Evolutionary conservation across 2,797 vertebrate genomes (phyloP).

Genomic region (Todus mexicanus): DNA sequence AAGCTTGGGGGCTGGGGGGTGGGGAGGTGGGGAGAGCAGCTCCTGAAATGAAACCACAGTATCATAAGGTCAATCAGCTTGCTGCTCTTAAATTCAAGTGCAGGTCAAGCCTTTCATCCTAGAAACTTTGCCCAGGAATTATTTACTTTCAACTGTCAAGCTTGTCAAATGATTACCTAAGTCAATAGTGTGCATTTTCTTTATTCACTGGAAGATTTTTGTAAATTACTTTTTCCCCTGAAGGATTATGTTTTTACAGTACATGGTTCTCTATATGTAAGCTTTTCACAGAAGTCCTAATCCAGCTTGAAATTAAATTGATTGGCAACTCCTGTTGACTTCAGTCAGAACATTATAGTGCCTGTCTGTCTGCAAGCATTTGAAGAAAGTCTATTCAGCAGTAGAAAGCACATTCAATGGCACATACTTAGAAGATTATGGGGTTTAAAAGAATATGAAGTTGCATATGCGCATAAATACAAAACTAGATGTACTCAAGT

Average conservation of each 20-base stretch:
- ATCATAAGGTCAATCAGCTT: conserved; percentile 13
- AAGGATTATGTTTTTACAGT: conserved; percentile 38
- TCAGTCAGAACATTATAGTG: neutral
- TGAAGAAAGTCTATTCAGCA: conserved; percentile 12
- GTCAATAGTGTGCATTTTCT: neutral
- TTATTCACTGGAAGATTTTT: conserved; percentile 13
- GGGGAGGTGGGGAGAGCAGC: neutral
- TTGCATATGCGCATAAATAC: neutral
- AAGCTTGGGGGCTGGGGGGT: neutral
- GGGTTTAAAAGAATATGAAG: neutral
- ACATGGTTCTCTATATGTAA: conserved; percentile 16
- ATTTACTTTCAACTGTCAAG: conserved; percentile 25
- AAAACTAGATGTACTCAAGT: neutral
- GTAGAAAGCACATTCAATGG: neutral
- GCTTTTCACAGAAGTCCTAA: conserved; percentile 29
- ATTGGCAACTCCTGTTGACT: conserved; percentile 4
- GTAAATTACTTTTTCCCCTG: neutral
- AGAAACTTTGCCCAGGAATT: conserved; percentile 45
- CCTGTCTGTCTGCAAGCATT: neutral
- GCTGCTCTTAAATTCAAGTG: neutral
- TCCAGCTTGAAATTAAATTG: neutral
- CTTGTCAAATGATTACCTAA: conserved; percentile 49
- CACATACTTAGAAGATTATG: neutral
- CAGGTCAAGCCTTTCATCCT: conserved; percentile 33
- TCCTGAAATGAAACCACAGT: conserved; percentile 28